Evolutionary conservation across 2,888 invertebrate genomes (phyloP), one percentile per base, ranked within the genome.

Genomic region (Neria commutata): DNA sequence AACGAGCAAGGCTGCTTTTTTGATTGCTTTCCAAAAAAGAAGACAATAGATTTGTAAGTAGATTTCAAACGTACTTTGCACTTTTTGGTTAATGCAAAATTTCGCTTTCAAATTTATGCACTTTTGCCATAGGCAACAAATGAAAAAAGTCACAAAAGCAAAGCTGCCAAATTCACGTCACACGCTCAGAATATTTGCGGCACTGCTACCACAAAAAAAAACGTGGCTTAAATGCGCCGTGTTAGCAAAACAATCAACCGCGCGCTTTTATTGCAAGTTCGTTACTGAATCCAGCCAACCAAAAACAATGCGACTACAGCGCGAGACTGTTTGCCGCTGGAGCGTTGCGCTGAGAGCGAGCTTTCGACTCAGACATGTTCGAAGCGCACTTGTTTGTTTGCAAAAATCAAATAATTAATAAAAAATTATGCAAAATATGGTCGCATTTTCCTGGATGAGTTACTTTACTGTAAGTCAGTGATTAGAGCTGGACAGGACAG

Each of bases 261-360:
- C 64, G 61, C 71, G 63, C 69, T 65, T 63, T 72, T 69, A 66
- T 60, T 66, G 68, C 63, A 21, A 60, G 59, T 65, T 64, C 65
- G 47, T 65, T 58, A 74, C 74, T 73, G 63, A 72, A 69, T 63
- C 62, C 11, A n/a, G 33, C 29, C 34, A 34, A 34, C 45, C 45
- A 45, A 5, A 45, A 45, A 6, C 33, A 48, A 47, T 1, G 11
- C 10, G 24, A 23, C 46, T 19, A 33, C 29, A 17, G n/a, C 29
- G 11, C 19, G 33, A 42, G 52, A 24, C 14, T n/a, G 24, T 49
- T 49, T 56, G 52, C 37, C 56, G 29, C 29, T 29, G 29, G 37
- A n/a, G 37, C 16, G 37, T 16, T 16, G 45, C 19, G 50, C n/a
- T 37, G 37, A 37, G n/a, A n/a, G 8, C n/a, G 37, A 42, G 40